Conservation (phyloP, 2,113 vertebrate species). For the Hassar affinis region DNA sequence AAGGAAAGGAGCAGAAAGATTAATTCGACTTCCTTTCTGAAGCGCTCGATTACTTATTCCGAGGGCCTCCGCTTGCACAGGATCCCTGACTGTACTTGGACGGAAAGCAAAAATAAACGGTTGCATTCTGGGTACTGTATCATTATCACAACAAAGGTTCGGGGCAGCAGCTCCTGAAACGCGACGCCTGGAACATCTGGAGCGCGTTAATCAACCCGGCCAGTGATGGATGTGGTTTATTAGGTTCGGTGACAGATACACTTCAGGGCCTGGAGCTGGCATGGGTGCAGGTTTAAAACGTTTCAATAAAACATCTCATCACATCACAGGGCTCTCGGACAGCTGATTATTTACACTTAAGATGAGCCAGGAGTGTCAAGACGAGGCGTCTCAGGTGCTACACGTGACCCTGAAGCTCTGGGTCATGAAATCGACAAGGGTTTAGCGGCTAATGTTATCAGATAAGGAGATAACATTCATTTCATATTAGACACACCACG, state of each 20-base stretch:
- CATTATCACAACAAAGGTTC: slow-evolving; percentile 89
- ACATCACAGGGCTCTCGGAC: slow-evolving; percentile 71
- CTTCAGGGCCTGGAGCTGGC: slow-evolving; percentile 71
- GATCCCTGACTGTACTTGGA: slow-evolving; percentile 83
- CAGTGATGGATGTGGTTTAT: slow-evolving; percentile 89
- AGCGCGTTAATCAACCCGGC: slow-evolving; percentile 84
- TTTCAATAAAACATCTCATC: slow-evolving; percentile 65
- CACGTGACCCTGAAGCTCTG: background rate
- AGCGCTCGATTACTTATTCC: slow-evolving; percentile 79
- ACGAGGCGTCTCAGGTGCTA: slow-evolving; percentile 14
- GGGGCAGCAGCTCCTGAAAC: slow-evolving; percentile 80
- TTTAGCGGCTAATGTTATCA: background rate
- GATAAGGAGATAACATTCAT: background rate
- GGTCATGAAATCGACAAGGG: background rate
- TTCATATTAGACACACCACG: background rate
- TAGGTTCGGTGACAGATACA: slow-evolving; percentile 81
- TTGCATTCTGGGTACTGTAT: slow-evolving; percentile 85
- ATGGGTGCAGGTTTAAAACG: slow-evolving; percentile 86
- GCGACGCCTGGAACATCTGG: slow-evolving; percentile 86
- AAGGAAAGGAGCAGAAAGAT: slow-evolving; percentile 71
- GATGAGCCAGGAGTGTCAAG: background rate
- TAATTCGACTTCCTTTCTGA: slow-evolving; percentile 81
- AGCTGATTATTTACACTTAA: slow-evolving; percentile 2
- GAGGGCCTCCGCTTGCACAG: slow-evolving; percentile 74
- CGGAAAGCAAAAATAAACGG: slow-evolving; percentile 84